Evolutionary conservation across 2,888 invertebrate species (phyloP), one percentile per base, ranked within the genome.

Genomic region (Campoletis raptor): DNA sequence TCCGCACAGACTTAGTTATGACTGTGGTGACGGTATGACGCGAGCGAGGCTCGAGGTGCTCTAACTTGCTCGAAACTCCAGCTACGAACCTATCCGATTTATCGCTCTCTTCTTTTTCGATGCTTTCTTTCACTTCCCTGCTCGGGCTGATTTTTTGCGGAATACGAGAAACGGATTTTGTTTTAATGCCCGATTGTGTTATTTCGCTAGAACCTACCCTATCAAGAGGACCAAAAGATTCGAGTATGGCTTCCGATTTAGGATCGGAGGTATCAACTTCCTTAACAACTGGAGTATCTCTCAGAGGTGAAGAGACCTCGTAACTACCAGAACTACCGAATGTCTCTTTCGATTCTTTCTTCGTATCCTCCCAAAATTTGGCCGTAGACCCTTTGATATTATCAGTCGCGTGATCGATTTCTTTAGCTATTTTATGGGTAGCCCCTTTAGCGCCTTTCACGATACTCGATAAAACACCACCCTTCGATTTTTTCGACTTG

Each of bases 1-100:
- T 94, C 91, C 94, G 92, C 94, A 94, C 94, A 94, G 94, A 94
- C 92, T 94, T 94, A 92, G 92, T 93, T 89, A 94, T 91, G 92
- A 94, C 94, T 94, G 94, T 94, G 93, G 93, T 94, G 93, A 94
- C 94, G 92, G 94, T 92, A 90, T 94, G 93, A 90, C 92, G 92
- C 91, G 92, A 92, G 90, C 91, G 92, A 93, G 94, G 94, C 91
- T 94, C 93, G 89, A 93, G 93, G 93, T 94, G 93, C 92, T 92
- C 93, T 93, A 92, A 88, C 87, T 91, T 91, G 81, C 89, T 92
- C 89, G 92, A 89, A 88, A 91, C 90, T 84, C 89, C 90, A 81
- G 87, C 88, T 73, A 92, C 90, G 83, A 93, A 86, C 73, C 89
- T 91, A 89, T 91, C 89, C 72, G 90, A 89, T 81, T 90, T 88